Evolutionary conservation across 2,797 vertebrate species (phyloP).

Genomic region (Scyliorhinus canicula): DNA sequence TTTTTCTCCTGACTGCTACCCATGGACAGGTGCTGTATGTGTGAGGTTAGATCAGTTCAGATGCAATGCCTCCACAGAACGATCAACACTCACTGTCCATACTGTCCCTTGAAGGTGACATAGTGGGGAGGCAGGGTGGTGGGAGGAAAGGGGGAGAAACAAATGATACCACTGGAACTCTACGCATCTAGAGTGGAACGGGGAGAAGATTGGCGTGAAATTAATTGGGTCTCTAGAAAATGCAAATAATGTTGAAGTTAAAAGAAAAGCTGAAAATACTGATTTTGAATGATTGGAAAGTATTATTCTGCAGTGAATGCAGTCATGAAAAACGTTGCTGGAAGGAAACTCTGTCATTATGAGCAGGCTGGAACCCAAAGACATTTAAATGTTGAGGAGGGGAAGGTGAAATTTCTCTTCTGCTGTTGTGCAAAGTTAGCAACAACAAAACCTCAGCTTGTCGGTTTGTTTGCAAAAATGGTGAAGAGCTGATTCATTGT

Average conservation of each 20-base stretch:
- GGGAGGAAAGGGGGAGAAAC: neutral
- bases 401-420: neutral
- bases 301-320: neutral
- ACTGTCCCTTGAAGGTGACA: neutral
- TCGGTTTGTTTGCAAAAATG: neutral
- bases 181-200: neutral
- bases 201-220: neutral
- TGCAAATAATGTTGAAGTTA: neutral
- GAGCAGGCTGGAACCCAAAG: neutral
- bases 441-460: neutral
- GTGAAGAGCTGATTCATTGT: neutral
- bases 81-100: neutral
- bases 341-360: neutral
- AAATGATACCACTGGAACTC: too few species aligned
- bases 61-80: neutral
- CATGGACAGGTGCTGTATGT: neutral
- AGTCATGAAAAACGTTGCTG: neutral
- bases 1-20: neutral
- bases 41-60: neutral
- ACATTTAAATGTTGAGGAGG: neutral
- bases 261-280: neutral
- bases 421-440: neutral
- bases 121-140: too few species aligned
- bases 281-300: neutral
- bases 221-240: neutral